Evolutionary conservation across 2,888 invertebrate species (phyloP), one percentile per base, ranked within the genome.

Genomic region (Polietes domitor): DNA sequence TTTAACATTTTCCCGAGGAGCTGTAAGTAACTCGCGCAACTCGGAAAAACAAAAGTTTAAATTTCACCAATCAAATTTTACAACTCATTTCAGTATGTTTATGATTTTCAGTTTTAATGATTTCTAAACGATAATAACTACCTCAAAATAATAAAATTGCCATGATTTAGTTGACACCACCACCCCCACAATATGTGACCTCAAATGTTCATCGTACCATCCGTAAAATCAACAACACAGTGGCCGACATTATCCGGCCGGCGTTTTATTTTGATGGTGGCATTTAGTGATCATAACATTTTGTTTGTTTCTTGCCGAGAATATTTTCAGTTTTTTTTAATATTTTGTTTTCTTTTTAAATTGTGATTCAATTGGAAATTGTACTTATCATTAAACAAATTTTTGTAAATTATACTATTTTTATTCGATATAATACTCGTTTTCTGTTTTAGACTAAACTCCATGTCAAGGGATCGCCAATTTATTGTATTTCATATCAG

Each of bases 71-170:
- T 12, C 70, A 70, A 43, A 74, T 70, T 58, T 74, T 77, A 41
- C 47, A 32, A 41, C 43, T 53, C 32, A 5, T 55, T 72, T 63
- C 58, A 21, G 24, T 50, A 73, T 28, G 12, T 53, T 53, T 76
- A 32, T 72, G 1, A 63, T 53, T 50, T 41, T 65, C 9, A 7
- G 10, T 77, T 21, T 71, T 12, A 50, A 63, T 68, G 32, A 53
- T 32, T 85, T 85, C 50, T 12, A 65, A 73, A 68, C 68, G 68
- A 78, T 71, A 83, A 83, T 65, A 50, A 86, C 85, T 85, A 86
- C 84, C 86, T 86, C 86, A 86, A 80, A 63, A 73, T 53, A 83
- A 73, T 21, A n/a, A 55, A 70, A 53, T 63, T 61, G 21, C 9
- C 63, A 17, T 9, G n/a, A 53, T 63, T 76, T n/a, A 63, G 61